Percentiles rank a stretch among this genome's conserved stretches.
Conservation (phyloP, 1,140 invertebrate species). For the Trichonephila clavipes region DNA sequence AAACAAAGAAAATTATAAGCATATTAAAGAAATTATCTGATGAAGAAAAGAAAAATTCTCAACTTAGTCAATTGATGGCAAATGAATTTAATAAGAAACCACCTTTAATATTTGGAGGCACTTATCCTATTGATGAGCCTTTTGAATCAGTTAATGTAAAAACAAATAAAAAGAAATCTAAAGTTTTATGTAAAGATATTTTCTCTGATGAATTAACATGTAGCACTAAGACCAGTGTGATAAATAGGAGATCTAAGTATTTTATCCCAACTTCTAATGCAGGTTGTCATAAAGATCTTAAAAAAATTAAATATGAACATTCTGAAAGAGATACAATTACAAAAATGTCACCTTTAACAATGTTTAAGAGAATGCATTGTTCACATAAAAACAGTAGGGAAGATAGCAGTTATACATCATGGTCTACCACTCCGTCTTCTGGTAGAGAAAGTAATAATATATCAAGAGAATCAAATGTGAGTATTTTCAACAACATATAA, state of each 20-base stretch:
- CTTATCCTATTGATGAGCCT: slow-evolving; percentile 83
- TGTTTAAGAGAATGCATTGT: slow-evolving; percentile 65
- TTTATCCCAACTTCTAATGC: background rate
- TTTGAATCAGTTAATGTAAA: slow-evolving; percentile 56
- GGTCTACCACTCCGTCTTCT: slow-evolving; percentile 26
- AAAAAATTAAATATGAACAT: background rate
- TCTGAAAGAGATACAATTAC: background rate
- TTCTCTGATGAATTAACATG: background rate
- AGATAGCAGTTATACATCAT: background rate
- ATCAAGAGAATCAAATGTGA: slow-evolving; percentile 38
- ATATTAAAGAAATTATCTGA: slow-evolving; percentile 63
- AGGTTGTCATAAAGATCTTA: background rate
- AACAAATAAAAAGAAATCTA: background rate
- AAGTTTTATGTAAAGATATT: background rate
- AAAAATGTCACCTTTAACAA: slow-evolving; percentile 64
- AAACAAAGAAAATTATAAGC: slow-evolving; percentile 64
- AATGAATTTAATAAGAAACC: slow-evolving; percentile 80
- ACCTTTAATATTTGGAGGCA: slow-evolving; percentile 88
- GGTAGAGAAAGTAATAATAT: slow-evolving; percentile 15
- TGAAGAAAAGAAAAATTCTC: slow-evolving; percentile 68
- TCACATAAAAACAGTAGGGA: slow-evolving; percentile 47
- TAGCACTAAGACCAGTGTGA: background rate
- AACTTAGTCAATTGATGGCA: slow-evolving; percentile 65
- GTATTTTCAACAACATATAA: slow-evolving; percentile 15
- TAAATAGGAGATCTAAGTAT: background rate